Evolutionary conservation across 2,113 vertebrate genomes (phyloP), one percentile per base, ranked within the genome.

Genomic region (Anoplopoma fimbria): DNA sequence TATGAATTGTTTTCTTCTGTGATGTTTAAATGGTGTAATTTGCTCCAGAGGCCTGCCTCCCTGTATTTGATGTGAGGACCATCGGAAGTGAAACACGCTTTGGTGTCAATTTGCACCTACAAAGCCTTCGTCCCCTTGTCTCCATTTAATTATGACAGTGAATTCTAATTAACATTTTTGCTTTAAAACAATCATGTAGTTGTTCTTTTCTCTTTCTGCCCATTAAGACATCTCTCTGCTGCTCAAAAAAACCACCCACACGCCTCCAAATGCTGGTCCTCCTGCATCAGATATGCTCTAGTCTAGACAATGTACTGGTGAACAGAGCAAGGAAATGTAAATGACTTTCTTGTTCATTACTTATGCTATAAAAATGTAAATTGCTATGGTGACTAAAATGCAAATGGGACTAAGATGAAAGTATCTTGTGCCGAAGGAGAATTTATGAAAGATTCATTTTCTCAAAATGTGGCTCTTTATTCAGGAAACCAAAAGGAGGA

Each of bases 331-430:
- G 92, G 61, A 95, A 84, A 95, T 94, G 93, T 91, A 95, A 95
- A 95, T 95, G 12, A 89, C 86, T 92, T 93, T 86, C 89, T 85
- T 93, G 79, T 93, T 95, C 93, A 95, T 95, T 95, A 95, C 95
- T 95, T 95, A 96, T 95, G 94, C 94, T 91, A 93, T 95, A 92
- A 96, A 95, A 95, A 95, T 95, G 94, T 94, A 95, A 95, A 95
- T 95, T 93, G 88, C 89, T 92, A 91, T 88, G 87, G 90, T 85
- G 89, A 93, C 90, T 91, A 94, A 95, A 95, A 96, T 95, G 93
- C 93, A 94, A 95, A 95, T 96, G 86, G 84, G 81, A 80, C 71
- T 58, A 87, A 94, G 94, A 95, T 95, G 94, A 95, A 95, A 95
- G 94, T 92, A 90, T 94, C 90, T 87, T 82, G 84, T 93, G 90